phyloP scores from a whole-genome alignment of 2,113 vertebrate species.

The Brachypteracias leptosomus region DNA sequence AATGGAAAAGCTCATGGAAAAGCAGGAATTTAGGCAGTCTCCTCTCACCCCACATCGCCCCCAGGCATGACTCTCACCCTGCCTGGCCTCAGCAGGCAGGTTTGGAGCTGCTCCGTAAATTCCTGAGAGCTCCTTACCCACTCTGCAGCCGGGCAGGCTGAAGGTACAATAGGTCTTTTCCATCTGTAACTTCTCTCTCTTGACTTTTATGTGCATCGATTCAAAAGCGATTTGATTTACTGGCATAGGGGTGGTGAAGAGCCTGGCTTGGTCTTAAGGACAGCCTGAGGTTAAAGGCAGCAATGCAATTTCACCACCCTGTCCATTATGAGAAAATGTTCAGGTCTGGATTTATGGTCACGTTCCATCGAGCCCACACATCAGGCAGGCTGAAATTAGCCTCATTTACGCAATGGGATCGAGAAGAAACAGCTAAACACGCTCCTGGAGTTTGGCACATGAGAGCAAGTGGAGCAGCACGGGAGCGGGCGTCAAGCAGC shows the following conservation, averaged over 20 bases:
- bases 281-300: conserved; percentile 42
- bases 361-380: neutral
- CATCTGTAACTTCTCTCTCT: conserved; percentile 9
- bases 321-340: neutral
- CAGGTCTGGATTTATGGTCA: conserved; percentile 25
- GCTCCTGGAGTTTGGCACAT: neutral
- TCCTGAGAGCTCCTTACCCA: neutral
- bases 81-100: neutral
- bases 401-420: neutral
- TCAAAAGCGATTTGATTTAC: conserved; percentile 39
- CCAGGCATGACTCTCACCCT: neutral
- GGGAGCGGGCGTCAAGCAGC: fast-evolving
- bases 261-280: conserved; percentile 1
- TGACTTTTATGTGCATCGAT: conserved; percentile 6
- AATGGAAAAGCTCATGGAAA: conserved; percentile 47
- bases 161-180: conserved; percentile 2
- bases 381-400: neutral
- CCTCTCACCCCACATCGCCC: neutral
- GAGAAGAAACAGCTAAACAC: neutral
- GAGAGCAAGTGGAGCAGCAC: fast-evolving
- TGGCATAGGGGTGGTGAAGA: neutral
- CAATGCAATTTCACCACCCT: neutral
- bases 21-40: neutral
- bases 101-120: neutral
- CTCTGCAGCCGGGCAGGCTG: neutral